Evolutionary conservation across 2,113 vertebrate genomes (phyloP).

Genomic region (Trogon surrucura): DNA sequence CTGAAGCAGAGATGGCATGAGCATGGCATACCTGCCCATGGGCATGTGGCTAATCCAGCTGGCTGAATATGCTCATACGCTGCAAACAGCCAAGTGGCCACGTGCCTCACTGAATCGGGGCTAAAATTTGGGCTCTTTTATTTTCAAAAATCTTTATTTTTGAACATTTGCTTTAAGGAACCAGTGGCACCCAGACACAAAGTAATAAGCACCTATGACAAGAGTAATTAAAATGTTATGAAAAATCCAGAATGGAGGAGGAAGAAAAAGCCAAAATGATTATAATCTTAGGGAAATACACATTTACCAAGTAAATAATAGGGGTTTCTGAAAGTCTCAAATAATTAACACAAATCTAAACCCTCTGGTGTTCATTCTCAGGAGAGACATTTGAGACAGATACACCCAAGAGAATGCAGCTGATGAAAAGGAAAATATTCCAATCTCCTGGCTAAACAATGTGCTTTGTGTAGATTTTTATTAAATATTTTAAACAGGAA

Average conservation of each 20-base stretch:
- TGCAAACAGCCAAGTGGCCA: neutral
- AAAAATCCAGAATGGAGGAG: neutral
- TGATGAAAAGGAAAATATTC: constrained; percentile 51
- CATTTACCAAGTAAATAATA: constrained; percentile 68
- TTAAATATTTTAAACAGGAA: neutral
- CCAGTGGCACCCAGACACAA: neutral
- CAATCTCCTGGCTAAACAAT: constrained; percentile 58
- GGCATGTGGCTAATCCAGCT: constrained; percentile 38
- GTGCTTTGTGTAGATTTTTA: constrained; percentile 37
- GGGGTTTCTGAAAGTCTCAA: constrained; percentile 36
- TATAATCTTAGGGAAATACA: constrained; percentile 35
- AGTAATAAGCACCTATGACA: neutral
- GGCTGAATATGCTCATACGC: neutral
- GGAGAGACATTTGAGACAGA: constrained; percentile 50
- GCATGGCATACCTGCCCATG: constrained; percentile 29
- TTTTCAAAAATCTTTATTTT: neutral
- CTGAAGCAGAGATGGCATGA: neutral
- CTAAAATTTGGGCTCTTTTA: neutral
- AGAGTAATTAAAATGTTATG: neutral
- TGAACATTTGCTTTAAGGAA: neutral
- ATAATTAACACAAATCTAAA: constrained; percentile 63
- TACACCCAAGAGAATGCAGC: constrained; percentile 52
- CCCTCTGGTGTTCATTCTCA: constrained; percentile 66
- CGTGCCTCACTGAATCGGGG: neutral
- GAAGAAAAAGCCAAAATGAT: neutral